These are phyloP conservation scores for Chorisops tibialis DNA, from an alignment of 2,888 invertebrate genomes.

Conservation along the genomic window DNA sequence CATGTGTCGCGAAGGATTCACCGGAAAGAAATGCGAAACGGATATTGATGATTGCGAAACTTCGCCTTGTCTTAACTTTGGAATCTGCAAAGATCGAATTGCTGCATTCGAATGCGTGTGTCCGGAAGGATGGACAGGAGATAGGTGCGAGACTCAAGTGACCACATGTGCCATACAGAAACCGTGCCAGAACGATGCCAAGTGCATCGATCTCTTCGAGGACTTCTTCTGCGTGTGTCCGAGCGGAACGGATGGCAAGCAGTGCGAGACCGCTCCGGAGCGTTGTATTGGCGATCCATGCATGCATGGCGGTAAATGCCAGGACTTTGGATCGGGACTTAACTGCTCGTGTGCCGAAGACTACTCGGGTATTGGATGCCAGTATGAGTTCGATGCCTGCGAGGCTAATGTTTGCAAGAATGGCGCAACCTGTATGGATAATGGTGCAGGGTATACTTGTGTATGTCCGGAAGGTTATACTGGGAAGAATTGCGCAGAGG, in stretches of 20 bases:
- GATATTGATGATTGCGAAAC: conserved; percentile 86
- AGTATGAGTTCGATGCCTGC: conserved; percentile 91
- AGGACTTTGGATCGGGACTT: conserved; percentile 91
- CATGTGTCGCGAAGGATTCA: conserved; percentile 84
- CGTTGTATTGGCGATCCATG: conserved; percentile 68
- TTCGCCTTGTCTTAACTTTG: conserved; percentile 84
- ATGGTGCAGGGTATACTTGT: conserved; percentile 81
- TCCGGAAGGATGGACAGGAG: conserved; percentile 81
- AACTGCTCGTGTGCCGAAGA: conserved; percentile 90
- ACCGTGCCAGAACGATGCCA: conserved; percentile 91
- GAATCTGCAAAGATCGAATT: conserved; percentile 80
- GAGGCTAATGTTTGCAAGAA: conserved; percentile 87
- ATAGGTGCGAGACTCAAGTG: conserved; percentile 80
- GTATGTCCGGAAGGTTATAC: conserved; percentile 76
- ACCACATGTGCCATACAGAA: conserved; percentile 74
- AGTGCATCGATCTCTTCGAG: conserved; percentile 87
- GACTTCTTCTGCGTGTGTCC: conserved; percentile 64
- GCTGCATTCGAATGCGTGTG: conserved; percentile 81
- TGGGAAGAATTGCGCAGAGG: conserved; percentile 85
- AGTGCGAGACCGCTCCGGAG: conserved; percentile 95
- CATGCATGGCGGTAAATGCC: conserved; percentile 93
- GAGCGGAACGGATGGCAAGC: conserved; percentile 93
- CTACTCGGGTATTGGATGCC: conserved; percentile 84
- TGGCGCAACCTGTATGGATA: conserved; percentile 86
- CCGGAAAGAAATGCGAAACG: conserved; percentile 77